Percentiles rank a stretch among this genome's conserved stretches.
phyloP scores from a whole-genome alignment of 2,113 vertebrate species.

The Dendropsophus ebraccatus region DNA sequence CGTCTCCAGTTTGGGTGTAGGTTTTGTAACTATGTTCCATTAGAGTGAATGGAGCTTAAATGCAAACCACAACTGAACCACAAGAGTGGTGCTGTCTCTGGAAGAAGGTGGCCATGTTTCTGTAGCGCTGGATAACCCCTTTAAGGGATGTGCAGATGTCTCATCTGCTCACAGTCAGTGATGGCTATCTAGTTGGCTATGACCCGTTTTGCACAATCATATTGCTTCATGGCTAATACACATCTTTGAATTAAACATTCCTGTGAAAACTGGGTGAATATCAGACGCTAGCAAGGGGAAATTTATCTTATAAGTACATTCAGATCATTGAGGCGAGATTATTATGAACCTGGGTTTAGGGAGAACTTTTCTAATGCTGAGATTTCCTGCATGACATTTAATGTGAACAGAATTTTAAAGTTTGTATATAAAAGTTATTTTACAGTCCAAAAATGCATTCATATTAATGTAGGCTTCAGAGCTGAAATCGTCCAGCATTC shows the following conservation, averaged over 20 bases:
- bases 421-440: not conserved
- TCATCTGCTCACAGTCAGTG: not conserved
- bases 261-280: not conserved
- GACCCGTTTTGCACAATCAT: not conserved
- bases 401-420: not conserved
- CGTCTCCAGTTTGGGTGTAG: too few species aligned
- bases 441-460: not conserved
- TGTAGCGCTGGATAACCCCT: too few species aligned
- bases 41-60: too few species aligned
- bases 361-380: not conserved
- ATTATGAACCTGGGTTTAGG: conserved; percentile 1
- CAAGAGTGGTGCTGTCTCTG: too few species aligned
- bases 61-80: too few species aligned
- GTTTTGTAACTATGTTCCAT: too few species aligned
- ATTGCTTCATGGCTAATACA: not conserved
- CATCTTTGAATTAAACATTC: not conserved
- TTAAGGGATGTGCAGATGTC: not conserved
- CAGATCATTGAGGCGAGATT: conserved; percentile 26
- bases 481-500: not conserved
- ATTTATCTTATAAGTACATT: conserved; percentile 38
- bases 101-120: too few species aligned
- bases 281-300: not conserved
- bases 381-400: not conserved
- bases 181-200: not conserved
- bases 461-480: not conserved